Base-by-base conservation (phyloP, 2,888 invertebrate species). In the Trichopria drosophilae region DNA sequence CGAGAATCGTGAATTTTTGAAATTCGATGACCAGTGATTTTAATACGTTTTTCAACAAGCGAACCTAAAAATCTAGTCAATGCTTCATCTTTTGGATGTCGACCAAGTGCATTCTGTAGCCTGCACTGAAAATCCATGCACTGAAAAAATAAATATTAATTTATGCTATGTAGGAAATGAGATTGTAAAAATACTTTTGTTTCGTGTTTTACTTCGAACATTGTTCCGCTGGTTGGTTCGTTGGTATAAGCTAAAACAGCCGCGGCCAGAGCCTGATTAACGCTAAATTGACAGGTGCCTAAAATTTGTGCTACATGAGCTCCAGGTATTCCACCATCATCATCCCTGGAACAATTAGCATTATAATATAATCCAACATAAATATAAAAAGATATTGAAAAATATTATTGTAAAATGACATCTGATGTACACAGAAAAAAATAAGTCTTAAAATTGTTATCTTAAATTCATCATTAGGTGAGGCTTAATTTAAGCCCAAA, bases 251-350 rank as follows among this genome's bases (percentile, higher is more conserved):
- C 68, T 19, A 69, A 60, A 22, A 58, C 63, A 36, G 64, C 64
- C 5, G 67, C 66, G 6, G 71, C 70, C 34, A 72, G 44, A 19
- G 68, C 64, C 50, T 68, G 63, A 41, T 65, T 67, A 24, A 65
- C 52, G 55, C 62, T 62, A 32, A 61, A 49, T 37, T 62, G 60
- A 23, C 66, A 60, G 16, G 63, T 59, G 22, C 69, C 71, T 20
- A 72, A 62, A 55, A 72, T 71, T 58, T 72, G 68, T 10, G 67
- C 63, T 19, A 70, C 57, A 51, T 71, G 72, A 31, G 64, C 57
- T 77, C 53, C 82, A 80, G 51, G 76, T 76, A 61, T 77, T 76
- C 61, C 76, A 62, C 59, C 88, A 85, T 70, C 76, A 84, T 55
- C 80, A 42, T 72, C 72, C 2, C 71, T 72, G 51, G n/a, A 13